Percentiles rank a stretch among this genome's conserved stretches.
Evolutionary conservation across 2,797 vertebrate species (phyloP).

Genomic region (Sebastes steindachneri): DNA sequence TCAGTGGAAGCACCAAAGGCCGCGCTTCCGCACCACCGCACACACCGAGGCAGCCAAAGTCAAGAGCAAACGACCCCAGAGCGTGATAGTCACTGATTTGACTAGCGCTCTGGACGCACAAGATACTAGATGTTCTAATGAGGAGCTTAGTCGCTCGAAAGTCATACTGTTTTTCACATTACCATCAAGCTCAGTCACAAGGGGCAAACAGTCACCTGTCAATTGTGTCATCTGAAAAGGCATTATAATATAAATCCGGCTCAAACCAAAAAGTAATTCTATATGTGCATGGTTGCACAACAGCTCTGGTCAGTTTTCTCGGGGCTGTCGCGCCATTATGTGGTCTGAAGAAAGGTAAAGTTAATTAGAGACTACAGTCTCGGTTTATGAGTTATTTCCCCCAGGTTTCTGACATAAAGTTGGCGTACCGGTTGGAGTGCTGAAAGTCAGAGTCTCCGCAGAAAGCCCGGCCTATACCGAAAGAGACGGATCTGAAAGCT

Average conservation of each 20-base stretch:
- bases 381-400: slow-evolving; percentile 71
- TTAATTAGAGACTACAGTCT: slow-evolving; percentile 80
- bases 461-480: slow-evolving; percentile 35
- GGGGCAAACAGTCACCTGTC: slow-evolving; percentile 69
- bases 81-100: slow-evolving; percentile 13
- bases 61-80: slow-evolving; percentile 11
- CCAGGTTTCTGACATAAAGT: slow-evolving; percentile 78
- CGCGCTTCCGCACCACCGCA: slow-evolving; percentile 24
- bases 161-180: not conserved
- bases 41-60: slow-evolving; percentile 23
- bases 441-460: slow-evolving; percentile 58
- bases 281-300: slow-evolving; percentile 74
- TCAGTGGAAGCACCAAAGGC: slow-evolving; percentile 21
- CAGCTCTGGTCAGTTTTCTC: slow-evolving; percentile 74
- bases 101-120: slow-evolving; percentile 15
- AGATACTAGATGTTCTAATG: slow-evolving; percentile 6
- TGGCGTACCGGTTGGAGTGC: slow-evolving; percentile 60
- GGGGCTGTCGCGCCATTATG: slow-evolving; percentile 67
- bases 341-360: slow-evolving; percentile 82
- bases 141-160: not conserved
- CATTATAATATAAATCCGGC: slow-evolving; percentile 67
- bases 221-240: slow-evolving; percentile 62
- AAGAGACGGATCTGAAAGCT: slow-evolving; percentile 17
- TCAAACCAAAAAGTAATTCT: slow-evolving; percentile 73
- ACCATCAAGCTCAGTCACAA: not conserved